phyloP scores from a whole-genome alignment of 1,140 invertebrate genomes.

The Ditylenchus dipsaci region DNA sequence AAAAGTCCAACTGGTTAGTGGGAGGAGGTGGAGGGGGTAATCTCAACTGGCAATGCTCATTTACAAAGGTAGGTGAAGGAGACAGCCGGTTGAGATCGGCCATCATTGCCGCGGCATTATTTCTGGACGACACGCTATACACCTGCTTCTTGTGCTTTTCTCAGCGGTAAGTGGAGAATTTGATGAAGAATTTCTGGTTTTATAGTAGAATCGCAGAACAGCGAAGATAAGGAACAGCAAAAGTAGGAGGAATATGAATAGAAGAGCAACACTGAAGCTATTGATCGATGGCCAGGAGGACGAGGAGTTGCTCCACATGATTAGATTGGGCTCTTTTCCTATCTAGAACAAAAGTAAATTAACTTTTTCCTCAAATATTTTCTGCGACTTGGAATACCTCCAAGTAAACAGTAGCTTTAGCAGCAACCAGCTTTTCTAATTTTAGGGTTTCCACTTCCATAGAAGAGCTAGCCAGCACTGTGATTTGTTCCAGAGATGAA shows the following conservation, averaged over 20 bases:
- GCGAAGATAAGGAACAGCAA: neutral
- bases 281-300: neutral
- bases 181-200: neutral
- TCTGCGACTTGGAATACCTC: neutral
- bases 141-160: conserved; percentile 28
- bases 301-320: neutral
- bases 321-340: neutral
- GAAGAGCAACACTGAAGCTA: neutral
- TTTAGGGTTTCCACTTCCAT: conserved; percentile 3
- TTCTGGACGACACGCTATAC: conserved; percentile 24
- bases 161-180: neutral
- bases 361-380: no score
- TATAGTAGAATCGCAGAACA: neutral
- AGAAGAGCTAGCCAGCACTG: conserved; percentile 33
- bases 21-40: conserved; percentile 9
- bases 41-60: neutral
- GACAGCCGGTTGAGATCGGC: conserved; percentile 30
- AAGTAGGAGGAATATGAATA: neutral
- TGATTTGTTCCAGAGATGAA: conserved; percentile 42
- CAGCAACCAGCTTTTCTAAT: conserved; percentile 1
- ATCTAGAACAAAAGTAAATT: no score
- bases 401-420: conserved; percentile 5
- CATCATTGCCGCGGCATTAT: conserved; percentile 36
- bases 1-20: no score
- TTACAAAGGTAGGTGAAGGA: conserved; percentile 12